Conservation (phyloP, 2,888 invertebrate species). For the Alitta virens region DNA sequence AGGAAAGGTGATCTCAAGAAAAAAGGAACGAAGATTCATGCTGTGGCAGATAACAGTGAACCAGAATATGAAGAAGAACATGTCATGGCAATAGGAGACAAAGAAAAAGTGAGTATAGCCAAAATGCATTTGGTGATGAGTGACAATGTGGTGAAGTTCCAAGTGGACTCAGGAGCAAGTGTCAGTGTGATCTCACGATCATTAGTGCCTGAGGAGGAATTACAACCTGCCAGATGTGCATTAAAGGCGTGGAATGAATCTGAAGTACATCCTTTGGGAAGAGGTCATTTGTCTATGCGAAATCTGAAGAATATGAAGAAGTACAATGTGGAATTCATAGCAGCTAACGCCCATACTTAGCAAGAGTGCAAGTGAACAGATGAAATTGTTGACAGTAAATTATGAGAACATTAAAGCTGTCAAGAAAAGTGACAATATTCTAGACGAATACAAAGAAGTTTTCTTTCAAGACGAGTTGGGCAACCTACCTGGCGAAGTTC, state of each 20-base stretch:
- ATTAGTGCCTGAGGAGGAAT: background rate
- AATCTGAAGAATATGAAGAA: background rate
- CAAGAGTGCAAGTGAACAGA: background rate
- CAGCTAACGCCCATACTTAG: background rate
- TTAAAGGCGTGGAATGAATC: background rate
- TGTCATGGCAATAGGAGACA: too few species aligned
- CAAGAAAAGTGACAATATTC: too few species aligned
- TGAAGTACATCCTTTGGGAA: background rate
- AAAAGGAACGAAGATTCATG: background rate
- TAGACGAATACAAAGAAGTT: background rate
- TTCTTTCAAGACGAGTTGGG: background rate
- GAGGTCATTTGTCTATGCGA: background rate
- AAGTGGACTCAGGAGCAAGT: background rate
- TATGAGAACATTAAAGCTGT: background rate
- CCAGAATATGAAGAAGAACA: too few species aligned
- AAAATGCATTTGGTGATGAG: background rate
- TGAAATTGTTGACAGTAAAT: background rate
- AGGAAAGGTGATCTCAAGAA: too few species aligned
- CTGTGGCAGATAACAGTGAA: background rate
- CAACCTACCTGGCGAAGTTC: background rate
- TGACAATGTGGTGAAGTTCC: background rate
- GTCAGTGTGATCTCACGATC: background rate
- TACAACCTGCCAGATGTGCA: background rate
- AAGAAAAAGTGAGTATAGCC: too few species aligned
- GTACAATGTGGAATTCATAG: background rate